phyloP scores from a whole-genome alignment of 2,797 vertebrate species.

The Rhinogobio ventralis region DNA sequence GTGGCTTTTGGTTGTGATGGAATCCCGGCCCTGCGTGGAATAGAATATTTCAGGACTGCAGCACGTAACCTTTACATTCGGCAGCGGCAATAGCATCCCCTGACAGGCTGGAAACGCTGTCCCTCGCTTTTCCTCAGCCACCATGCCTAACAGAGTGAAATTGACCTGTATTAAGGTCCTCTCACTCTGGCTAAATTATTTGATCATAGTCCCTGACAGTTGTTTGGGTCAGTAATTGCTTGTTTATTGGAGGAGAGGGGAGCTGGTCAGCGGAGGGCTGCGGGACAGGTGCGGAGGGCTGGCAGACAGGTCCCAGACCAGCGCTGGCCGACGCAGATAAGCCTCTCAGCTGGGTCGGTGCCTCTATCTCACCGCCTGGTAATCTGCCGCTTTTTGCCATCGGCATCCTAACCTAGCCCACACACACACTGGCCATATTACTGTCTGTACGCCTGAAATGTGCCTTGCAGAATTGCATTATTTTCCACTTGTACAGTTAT shows the following conservation, averaged over 20 bases:
- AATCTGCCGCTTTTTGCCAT: constrained; percentile 78
- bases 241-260: constrained; percentile 82
- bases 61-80: constrained; percentile 64
- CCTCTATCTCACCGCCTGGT: constrained; percentile 79
- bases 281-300: constrained; percentile 73
- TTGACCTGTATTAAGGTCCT: constrained; percentile 86
- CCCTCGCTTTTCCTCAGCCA: constrained; percentile 75
- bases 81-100: constrained; percentile 62
- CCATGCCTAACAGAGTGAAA: constrained; percentile 89
- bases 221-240: constrained; percentile 87
- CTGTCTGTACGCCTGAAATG: constrained; percentile 77
- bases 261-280: constrained; percentile 78
- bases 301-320: constrained; percentile 74
- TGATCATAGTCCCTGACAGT: constrained; percentile 88
- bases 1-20: constrained; percentile 36
- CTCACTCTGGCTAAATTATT: constrained; percentile 85
- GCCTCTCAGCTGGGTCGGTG: constrained; percentile 78
- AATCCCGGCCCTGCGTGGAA: constrained; percentile 34
- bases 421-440: constrained; percentile 70
- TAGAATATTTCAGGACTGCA: constrained; percentile 45
- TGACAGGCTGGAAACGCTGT: constrained; percentile 63
- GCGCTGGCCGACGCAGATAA: constrained; percentile 82
- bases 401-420: constrained; percentile 75
- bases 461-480: constrained; percentile 74
- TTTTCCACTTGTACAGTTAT: constrained; percentile 87